Percentiles rank a stretch among this genome's conserved stretches.
Evolutionary conservation across 1,140 invertebrate species (phyloP).

Genomic region (Nylanderia fulva): DNA sequence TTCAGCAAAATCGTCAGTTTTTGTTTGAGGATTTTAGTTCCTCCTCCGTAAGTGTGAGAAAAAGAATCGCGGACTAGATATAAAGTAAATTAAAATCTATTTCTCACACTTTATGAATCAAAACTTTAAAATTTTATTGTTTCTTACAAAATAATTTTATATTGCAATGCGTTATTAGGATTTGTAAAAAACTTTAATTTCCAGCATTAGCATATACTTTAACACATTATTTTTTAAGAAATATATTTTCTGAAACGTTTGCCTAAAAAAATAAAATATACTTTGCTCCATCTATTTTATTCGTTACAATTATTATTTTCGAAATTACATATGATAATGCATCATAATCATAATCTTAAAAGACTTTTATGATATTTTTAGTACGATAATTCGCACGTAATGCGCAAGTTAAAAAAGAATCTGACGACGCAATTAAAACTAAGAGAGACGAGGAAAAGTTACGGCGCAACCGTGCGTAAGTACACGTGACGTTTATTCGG

Average conservation of each 20-base stretch:
- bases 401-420: background rate
- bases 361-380: background rate
- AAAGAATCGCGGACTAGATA: background rate
- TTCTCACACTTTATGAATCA: background rate
- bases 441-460: background rate
- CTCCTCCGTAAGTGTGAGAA: too few relatives aligned
- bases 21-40: conserved; percentile 6
- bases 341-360: background rate
- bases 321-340: background rate
- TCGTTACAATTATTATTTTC: background rate
- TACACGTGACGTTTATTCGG: conserved; percentile 20
- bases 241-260: background rate
- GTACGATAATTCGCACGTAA: conserved; percentile 11
- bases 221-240: background rate
- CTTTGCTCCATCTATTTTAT: background rate
- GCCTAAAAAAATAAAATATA: background rate
- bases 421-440: conserved; percentile 16
- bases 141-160: background rate
- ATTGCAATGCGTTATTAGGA: background rate
- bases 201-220: background rate
- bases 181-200: background rate
- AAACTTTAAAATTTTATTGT: background rate
- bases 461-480: conserved; percentile 1
- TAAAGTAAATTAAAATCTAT: background rate
- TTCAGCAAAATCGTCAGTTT: conserved; percentile 11